Conservation (phyloP, 2,113 vertebrate genomes). For the Neomonachus schauinslandi region DNA sequence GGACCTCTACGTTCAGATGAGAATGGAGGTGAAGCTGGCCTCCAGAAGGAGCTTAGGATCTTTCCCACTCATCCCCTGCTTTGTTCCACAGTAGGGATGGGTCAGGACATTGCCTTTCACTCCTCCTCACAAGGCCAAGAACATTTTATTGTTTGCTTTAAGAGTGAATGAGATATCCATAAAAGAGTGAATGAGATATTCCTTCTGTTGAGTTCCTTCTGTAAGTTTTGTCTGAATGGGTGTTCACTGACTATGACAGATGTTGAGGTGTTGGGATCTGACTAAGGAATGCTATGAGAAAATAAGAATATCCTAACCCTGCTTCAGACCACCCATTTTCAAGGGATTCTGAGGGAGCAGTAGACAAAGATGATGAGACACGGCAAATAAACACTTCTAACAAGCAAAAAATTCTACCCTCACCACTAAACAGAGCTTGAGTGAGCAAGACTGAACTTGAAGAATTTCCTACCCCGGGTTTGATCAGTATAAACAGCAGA, state of each 20-base stretch:
- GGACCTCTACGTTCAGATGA: not conserved
- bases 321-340: not conserved
- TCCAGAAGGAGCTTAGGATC: not conserved
- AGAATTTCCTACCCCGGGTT: not conserved
- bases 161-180: not conserved
- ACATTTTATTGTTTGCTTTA: not conserved
- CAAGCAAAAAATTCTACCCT: not conserved
- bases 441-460: not conserved
- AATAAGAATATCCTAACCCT: not conserved
- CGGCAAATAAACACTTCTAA: not conserved
- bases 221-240: not conserved
- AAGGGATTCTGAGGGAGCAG: not conserved
- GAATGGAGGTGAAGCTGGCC: not conserved
- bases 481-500: not conserved
- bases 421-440: not conserved
- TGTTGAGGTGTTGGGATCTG: not conserved
- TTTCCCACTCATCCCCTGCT: not conserved
- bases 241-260: not conserved
- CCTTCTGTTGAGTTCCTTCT: not conserved
- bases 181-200: not conserved
- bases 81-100: not conserved
- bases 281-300: not conserved
- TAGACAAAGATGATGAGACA: not conserved
- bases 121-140: not conserved
- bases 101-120: not conserved